These are phyloP conservation scores for Agrochola macilenta DNA, from an alignment of 2,888 invertebrate species.

Conservation along the genomic window DNA sequence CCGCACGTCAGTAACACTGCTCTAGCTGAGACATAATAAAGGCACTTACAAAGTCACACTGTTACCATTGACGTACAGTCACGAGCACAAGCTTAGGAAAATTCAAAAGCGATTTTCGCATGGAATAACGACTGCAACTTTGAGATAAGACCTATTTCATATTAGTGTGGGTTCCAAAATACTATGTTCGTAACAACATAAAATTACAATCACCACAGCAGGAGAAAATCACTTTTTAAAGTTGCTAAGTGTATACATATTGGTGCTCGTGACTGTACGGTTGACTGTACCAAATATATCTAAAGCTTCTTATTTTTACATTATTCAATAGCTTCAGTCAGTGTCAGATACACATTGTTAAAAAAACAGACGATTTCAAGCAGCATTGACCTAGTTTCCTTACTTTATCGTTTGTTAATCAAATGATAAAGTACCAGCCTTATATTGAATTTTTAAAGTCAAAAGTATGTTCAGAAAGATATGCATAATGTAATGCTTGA, in stretches of 20 bases:
- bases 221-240: no score
- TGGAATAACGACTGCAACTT: no score
- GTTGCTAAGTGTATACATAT: no score
- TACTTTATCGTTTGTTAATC: neutral
- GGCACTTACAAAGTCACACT: neutral
- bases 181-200: no score
- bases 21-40: neutral
- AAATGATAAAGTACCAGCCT: neutral
- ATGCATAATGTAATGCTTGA: conserved; percentile 9
- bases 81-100: no score
- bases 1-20: conserved; percentile 6
- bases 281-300: neutral
- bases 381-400: neutral
- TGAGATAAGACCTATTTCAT: no score
- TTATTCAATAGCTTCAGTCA: neutral
- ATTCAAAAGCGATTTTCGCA: no score
- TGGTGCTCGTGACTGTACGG: no score
- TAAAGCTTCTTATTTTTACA: conserved; percentile 1
- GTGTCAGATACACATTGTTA: conserved; percentile 1
- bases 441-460: neutral
- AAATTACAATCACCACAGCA: no score
- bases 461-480: neutral
- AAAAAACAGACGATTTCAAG: conserved; percentile 36
- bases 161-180: no score
- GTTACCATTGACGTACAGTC: neutral